Evolutionary conservation across 2,113 vertebrate species (phyloP).

Genomic region (Zosterops borbonicus): DNA sequence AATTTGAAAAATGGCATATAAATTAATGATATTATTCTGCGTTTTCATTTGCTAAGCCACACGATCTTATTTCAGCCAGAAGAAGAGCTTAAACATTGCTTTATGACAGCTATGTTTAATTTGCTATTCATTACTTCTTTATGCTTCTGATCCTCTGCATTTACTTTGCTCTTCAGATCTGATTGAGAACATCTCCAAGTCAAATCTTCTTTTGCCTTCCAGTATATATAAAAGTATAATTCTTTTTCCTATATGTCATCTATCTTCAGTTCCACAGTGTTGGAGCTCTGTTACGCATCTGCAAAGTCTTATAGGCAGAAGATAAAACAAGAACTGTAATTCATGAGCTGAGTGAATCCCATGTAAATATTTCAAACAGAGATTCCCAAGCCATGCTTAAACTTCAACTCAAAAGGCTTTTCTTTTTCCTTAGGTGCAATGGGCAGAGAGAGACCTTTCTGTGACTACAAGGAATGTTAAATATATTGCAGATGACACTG

Average conservation of each 20-base stretch:
- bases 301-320: not conserved
- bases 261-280: not conserved
- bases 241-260: not conserved
- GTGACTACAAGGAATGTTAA: not conserved
- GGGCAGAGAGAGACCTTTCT: not conserved
- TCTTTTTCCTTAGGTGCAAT: not conserved
- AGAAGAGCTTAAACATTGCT: not conserved
- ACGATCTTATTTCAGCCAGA: not conserved
- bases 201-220: constrained; percentile 16
- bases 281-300: not conserved
- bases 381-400: not conserved
- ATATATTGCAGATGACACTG: not conserved
- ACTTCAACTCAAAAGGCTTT: not conserved
- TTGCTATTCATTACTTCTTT: constrained; percentile 9
- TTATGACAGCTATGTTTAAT: not conserved
- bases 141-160: not conserved
- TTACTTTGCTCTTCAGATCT: constrained; percentile 12
- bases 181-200: constrained; percentile 24
- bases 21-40: not conserved
- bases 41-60: not conserved
- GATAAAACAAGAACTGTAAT: not conserved
- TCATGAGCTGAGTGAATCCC: not conserved
- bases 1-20: not conserved
- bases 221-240: not conserved
- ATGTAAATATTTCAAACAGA: not conserved